Percentiles rank a stretch among this genome's conserved stretches.
Evolutionary conservation across 2,888 invertebrate genomes (phyloP).

Genomic region (Hirtodrosophila confusa): DNA sequence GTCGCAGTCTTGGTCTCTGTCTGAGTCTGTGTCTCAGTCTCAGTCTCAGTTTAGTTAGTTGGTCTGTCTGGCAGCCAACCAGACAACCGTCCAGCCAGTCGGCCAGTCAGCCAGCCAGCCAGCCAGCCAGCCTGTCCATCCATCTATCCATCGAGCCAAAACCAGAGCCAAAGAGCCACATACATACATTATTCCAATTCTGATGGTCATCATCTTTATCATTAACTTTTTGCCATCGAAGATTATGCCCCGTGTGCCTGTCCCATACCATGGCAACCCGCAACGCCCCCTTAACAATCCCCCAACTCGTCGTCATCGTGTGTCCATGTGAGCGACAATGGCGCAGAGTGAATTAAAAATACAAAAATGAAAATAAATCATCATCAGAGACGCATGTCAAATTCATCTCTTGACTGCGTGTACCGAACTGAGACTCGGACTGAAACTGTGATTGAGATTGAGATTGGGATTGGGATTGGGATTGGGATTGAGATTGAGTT

Average conservation of each 20-base stretch:
- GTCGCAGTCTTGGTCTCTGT: no score
- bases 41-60: conserved; percentile 33
- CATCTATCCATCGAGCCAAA: conserved; percentile 57
- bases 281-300: conserved; percentile 29
- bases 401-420: conserved; percentile 69
- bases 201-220: conserved; percentile 75
- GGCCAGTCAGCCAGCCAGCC: conserved; percentile 41
- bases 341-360: conserved; percentile 75
- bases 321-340: conserved; percentile 67
- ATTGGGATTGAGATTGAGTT: conserved; percentile 25
- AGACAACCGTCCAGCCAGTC: conserved; percentile 11
- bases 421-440: conserved; percentile 19
- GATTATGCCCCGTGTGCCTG: conserved; percentile 52
- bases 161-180: conserved; percentile 25
- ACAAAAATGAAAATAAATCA: conserved; percentile 74
- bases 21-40: conserved; percentile 16
- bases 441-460: conserved; percentile 11
- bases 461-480: conserved; percentile 13
- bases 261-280: conserved; percentile 32
- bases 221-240: conserved; percentile 76
- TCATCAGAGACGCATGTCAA: conserved; percentile 76
- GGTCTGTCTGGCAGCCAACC: conserved; percentile 21
- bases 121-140: conserved; percentile 47
- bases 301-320: conserved; percentile 29
- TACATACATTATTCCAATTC: conserved; percentile 73